Base-by-base conservation (phyloP, 1,140 invertebrate species). In the Cyphomyrmex costatus region DNA sequence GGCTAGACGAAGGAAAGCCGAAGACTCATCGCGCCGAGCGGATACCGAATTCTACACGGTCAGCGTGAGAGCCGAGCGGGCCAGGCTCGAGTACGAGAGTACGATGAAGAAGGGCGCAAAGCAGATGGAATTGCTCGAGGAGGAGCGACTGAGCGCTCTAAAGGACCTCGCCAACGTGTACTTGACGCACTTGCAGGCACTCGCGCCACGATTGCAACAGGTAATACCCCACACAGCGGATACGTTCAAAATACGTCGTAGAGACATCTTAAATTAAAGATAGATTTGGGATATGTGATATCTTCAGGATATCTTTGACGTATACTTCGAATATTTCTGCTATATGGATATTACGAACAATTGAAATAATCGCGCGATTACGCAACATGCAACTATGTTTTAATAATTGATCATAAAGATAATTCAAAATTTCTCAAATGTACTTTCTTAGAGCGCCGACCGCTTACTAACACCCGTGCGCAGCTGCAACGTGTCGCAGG, bases 1-100 rank as follows among this genome's bases (percentile, higher is more conserved):
- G 94, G 96, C 97, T 80, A 98, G 99, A 91, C 97, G 98, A 91
- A 96, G 97, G 86, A 99, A 99, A 95, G 97, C 98, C n/a, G 98
- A 98, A 94, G 98, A 99, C 92, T 96, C 97, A 2, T 97, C 99
- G 3, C 97, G 98, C 90, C 98, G 98, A 93, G 97, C 98, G 33
- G 98, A 99, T 94, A 97, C 98, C 27, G 98, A 99, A 91, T 99
- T 99, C 94, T 99, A 99, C 92, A 98, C 98, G 84, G 96, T 98
- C 21, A 98, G 98, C 93, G 97, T 99, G 56, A 96, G 98, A 89
- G 97, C 98, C 10, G 98, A 99, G 94, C 95, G 98, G 92, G 97
- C 98, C 16, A 97, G 98, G 88, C 95, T 98, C 86, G 98, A 99
- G 94, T 99, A 98, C 97, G 98, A 99, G 94, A 97, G 97, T 58